Base-by-base conservation (phyloP, 2,888 invertebrate genomes). In the Melinopterus prodromus region DNA sequence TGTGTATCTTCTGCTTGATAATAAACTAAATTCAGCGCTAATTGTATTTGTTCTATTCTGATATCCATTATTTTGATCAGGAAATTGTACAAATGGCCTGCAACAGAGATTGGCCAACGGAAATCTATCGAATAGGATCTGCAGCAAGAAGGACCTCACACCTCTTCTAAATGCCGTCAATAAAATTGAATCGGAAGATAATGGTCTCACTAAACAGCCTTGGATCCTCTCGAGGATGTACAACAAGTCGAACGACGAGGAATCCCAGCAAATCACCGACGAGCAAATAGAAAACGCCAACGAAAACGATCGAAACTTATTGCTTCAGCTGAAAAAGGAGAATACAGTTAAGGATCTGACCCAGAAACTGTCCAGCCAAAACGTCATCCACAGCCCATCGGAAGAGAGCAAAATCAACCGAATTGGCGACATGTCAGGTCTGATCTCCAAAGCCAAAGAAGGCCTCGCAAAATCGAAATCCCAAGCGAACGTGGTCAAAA, bases 371-470 rank as follows among this genome's bases (percentile, higher is more conserved):
- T 94, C 95, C 70, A 95, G 93, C 86, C 93, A 96, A 85, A 92
- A 91, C 86, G 90, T 92, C 79, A 88, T 93, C 80, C 91, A 91
- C 79, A 91, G 89, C 83, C 88, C 89, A 15, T 86, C 88, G 1
- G 94, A 94, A 82, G 94, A 94, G 82, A 93, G 92, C 84, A 90
- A 92, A 81, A 82, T 87, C 38, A 90, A 92, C 83, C 90, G 95
- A 88, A 94, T 96, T 81, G 95, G 95, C 71, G 96, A 97, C 86
- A 95, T 97, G 94, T 94, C 95, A 80, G 98, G 98, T 75, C 92
- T 98, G 84, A 97, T 98, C 84, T 96, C 95, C 78, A 97, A 97
- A 91, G 98, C 98, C 86, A 98, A 97, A 81, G 96, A 97, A 89
- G 97, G 96, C 85, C 90, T 98, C 85, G 95, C 95, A 16, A 96